A percentile compares a stretch with the other conserved stretches of the same genome.
phyloP scores from a whole-genome alignment of 2,888 invertebrate species.

The Thereva nobilitata region DNA sequence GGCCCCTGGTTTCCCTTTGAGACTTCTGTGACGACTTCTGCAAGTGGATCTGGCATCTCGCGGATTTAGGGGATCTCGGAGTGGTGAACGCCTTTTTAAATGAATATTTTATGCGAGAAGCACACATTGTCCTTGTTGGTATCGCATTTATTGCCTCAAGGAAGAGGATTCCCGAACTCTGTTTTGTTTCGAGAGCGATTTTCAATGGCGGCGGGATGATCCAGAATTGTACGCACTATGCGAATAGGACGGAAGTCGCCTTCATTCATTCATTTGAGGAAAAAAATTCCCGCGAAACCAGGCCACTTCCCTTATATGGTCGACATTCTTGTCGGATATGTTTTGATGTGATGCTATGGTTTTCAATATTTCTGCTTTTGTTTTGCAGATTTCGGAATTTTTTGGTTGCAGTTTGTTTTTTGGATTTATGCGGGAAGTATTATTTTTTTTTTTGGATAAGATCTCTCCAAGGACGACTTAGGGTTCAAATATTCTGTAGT shows the following conservation, averaged over 20 bases:
- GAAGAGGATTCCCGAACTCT: background rate
- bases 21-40: no score
- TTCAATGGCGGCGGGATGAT: slow-evolving; percentile 13
- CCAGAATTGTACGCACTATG: slow-evolving; percentile 32
- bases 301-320: background rate
- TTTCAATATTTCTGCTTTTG: no score
- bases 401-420: no score
- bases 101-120: slow-evolving; percentile 17
- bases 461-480: no score
- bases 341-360: no score
- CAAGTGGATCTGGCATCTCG: background rate
- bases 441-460: no score
- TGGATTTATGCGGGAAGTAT: no score
- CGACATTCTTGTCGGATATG: no score
- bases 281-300: slow-evolving; percentile 18
- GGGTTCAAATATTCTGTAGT: no score
- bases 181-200: background rate
- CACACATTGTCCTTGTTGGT: slow-evolving; percentile 8
- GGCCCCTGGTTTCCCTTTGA: background rate
- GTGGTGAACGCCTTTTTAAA: slow-evolving; percentile 14
- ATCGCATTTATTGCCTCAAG: slow-evolving; percentile 14
- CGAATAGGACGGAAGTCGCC: slow-evolving; percentile 29
- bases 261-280: slow-evolving; percentile 13
- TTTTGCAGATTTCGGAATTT: no score
- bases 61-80: slow-evolving; percentile 3